Evolutionary conservation across 2,113 vertebrate species (phyloP), one percentile per base, ranked within the genome.

Genomic region (Arothron firmamentum): DNA sequence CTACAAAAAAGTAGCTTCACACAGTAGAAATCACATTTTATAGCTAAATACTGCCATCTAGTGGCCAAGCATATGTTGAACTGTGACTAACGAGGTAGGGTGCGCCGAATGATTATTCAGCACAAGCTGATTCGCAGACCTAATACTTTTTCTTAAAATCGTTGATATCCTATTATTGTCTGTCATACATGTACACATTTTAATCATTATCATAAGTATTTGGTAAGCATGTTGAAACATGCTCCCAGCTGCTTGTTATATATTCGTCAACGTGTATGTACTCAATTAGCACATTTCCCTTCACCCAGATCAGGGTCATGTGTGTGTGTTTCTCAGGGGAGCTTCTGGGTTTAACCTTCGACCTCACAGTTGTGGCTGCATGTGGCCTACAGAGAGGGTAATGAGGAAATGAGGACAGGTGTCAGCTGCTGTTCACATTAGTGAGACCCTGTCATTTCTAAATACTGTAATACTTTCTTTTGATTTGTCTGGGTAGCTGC

Each of bases 331-430:
- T 75, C 81, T 70, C 81, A 0, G 28, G 74, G 62, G 38, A 28
- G 45, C 12, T 57, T 19, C 41, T n/a, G 48, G 50, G 16, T 80
- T 79, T 81, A 67, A 87, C 77, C 68, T 85, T 55, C 74, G 83
- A 77, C 77, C 80, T 73, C 72, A 46, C 10, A 67, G 59, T 66
- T 18, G 77, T 74, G 71, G 53, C 14, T 28, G 20, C 47, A 59
- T 18, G 6, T 1, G 49, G 42, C 67, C 78, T 67, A 56, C 6
- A 0, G 75, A 67, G 75, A 74, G 74, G 67, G 55, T 53, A 50
- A 55, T 71, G 67, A 83, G 73, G 77, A 80, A 82, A 65, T 60
- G 59, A 49, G 62, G 59, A 72, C 74, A 84, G 82, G 80, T 85
- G 82, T 80, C 78, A 78, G 81, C 82, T 85, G 85, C 61, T 57